phyloP scores from a whole-genome alignment of 2,797 vertebrate genomes.

The Pygocentrus nattereri region DNA sequence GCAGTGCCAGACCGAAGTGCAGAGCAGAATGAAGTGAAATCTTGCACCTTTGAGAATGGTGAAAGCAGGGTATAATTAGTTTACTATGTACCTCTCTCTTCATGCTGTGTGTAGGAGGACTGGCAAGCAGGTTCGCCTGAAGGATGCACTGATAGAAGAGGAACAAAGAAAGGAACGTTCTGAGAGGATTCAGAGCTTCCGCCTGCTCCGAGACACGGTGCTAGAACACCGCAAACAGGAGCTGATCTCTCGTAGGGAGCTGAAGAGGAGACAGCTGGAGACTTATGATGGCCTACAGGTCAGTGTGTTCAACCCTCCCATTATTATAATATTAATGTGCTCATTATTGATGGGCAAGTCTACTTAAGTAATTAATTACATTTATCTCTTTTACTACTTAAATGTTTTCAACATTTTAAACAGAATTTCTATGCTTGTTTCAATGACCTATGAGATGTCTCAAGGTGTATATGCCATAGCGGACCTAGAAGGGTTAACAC shows the following conservation, averaged over 20 bases:
- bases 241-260: constrained; percentile 65
- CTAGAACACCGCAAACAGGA: constrained; percentile 78
- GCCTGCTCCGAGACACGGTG: constrained; percentile 72
- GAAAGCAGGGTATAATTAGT: not conserved
- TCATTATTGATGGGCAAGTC: not conserved
- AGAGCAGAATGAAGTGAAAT: not conserved
- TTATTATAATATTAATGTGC: not conserved
- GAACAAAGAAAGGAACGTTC: constrained; percentile 72
- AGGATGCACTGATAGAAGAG: constrained; percentile 74
- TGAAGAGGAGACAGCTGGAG: constrained; percentile 77
- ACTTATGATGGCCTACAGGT: constrained; percentile 85
- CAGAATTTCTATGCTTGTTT: too few species aligned
- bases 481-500: not conserved
- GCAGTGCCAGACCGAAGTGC: not conserved
- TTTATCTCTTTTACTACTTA: too few species aligned
- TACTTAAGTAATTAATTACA: not conserved
- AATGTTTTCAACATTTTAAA: too few species aligned
- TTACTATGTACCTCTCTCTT: not conserved
- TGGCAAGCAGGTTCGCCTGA: constrained; percentile 69
- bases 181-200: constrained; percentile 84
- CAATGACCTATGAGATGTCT: too few species aligned
- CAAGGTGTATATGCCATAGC: not conserved
- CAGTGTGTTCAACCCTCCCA: constrained; percentile 41
- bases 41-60: not conserved
- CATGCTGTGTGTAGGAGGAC: constrained; percentile 70